Evolutionary conservation across 2,113 vertebrate genomes (phyloP).

Genomic region (Xenopus laevis): DNA sequence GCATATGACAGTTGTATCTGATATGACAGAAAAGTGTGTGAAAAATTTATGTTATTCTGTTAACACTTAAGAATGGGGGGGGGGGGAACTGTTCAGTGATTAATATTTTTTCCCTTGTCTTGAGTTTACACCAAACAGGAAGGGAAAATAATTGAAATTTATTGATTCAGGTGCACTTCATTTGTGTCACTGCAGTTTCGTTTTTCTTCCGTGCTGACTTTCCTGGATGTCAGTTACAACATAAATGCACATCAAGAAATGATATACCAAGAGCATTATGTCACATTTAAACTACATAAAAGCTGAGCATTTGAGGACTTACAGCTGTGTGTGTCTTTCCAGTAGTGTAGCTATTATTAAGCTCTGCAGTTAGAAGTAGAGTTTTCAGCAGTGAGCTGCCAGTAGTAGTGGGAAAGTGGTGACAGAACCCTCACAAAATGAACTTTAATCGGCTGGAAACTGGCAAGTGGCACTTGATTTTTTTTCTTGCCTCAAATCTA

Average conservation of each 20-base stretch:
- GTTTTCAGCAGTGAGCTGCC: too few relatives aligned
- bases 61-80: conserved; percentile 16
- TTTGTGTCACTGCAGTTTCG: neutral
- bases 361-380: too few relatives aligned
- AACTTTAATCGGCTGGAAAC: too few relatives aligned
- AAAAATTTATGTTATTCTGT: conserved; percentile 35
- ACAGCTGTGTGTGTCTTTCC: too few relatives aligned
- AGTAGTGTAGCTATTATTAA: too few relatives aligned
- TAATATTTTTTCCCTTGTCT: conserved; percentile 26
- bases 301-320: neutral
- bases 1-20: conserved; percentile 24
- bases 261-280: neutral
- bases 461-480: too few relatives aligned
- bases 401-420: too few relatives aligned
- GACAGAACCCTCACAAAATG: too few relatives aligned
- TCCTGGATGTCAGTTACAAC: neutral
- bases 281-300: neutral
- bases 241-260: neutral
- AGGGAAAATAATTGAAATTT: conserved; percentile 35
- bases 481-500: too few relatives aligned
- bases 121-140: conserved; percentile 17
- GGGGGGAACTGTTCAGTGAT: conserved; percentile 13
- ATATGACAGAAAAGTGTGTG: conserved; percentile 31
- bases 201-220: neutral
- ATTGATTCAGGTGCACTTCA: conserved; percentile 29